These are phyloP conservation scores for Atopsyche davidsoni DNA, from an alignment of 1,140 invertebrate species.

Conservation along the genomic window DNA sequence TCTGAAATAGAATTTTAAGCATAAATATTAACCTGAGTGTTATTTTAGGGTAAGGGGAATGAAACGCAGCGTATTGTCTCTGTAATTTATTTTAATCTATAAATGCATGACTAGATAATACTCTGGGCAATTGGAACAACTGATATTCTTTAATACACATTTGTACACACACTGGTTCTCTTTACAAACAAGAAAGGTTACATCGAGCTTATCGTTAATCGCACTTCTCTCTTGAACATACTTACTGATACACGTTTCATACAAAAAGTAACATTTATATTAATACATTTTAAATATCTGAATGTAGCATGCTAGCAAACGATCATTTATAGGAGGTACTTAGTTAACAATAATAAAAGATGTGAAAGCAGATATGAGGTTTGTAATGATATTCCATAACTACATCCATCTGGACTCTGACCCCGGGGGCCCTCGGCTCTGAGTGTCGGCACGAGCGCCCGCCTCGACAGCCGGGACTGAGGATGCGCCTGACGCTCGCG, in stretches of 20 bases:
- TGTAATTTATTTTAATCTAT: conserved; percentile 28
- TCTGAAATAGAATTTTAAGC: conserved; percentile 30
- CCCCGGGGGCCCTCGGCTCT: too few relatives aligned
- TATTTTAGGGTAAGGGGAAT: conserved; percentile 27
- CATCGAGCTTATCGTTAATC: not conserved
- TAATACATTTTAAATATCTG: conserved; percentile 24
- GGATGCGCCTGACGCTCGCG: conserved; percentile 1
- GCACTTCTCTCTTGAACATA: not conserved
- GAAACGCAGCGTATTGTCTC: conserved; percentile 34
- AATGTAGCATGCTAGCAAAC: conserved; percentile 29
- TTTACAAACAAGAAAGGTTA: conserved; percentile 8
- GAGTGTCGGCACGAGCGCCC: too few relatives aligned
- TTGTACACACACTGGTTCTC: conserved; percentile 22
- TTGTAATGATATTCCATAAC: conserved; percentile 12
- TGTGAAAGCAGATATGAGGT: conserved; percentile 26
- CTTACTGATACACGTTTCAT: conserved; percentile 21
- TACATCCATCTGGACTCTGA: too few relatives aligned
- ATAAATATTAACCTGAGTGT: conserved; percentile 25
- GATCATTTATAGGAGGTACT: conserved; percentile 25
- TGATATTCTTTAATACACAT: conserved; percentile 43
- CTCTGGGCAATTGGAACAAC: conserved; percentile 52
- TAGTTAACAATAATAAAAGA: conserved; percentile 26
- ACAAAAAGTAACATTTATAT: conserved; percentile 29
- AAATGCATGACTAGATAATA: conserved; percentile 49
- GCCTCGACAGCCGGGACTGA: too few relatives aligned